Percentiles rank a stretch among this genome's conserved stretches.
Evolutionary conservation across 2,113 vertebrate genomes (phyloP).

Genomic region (Lampris megalopsis): DNA sequence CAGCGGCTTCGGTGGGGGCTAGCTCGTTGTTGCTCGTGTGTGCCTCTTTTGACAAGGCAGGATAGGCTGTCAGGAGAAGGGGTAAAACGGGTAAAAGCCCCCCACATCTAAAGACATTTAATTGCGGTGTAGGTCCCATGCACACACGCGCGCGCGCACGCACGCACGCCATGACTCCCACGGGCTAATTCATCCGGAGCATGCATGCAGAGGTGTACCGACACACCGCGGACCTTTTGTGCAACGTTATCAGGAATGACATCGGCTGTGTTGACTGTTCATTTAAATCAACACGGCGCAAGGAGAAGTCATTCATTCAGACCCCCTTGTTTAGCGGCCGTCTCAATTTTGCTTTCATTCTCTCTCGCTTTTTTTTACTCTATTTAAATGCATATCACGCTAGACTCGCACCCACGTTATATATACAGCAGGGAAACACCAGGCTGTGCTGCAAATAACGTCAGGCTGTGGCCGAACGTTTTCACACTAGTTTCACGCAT

Average conservation of each 20-base stretch:
- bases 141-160: too few relatives aligned
- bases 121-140: too few relatives aligned
- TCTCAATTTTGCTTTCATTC: constrained; percentile 26
- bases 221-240: background rate
- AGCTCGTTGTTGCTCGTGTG: constrained; percentile 49
- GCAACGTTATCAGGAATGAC: constrained; percentile 11
- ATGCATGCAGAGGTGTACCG: constrained; percentile 26
- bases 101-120: background rate
- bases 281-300: constrained; percentile 39
- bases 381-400: constrained; percentile 40
- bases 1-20: constrained; percentile 26
- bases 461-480: too few relatives aligned
- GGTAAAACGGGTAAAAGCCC: constrained; percentile 16
- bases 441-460: too few relatives aligned
- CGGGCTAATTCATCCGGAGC: constrained; percentile 23
- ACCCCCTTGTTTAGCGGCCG: constrained; percentile 30
- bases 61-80: constrained; percentile 61
- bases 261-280: background rate
- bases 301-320: constrained; percentile 23
- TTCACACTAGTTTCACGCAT: too few relatives aligned
- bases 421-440: too few relatives aligned
- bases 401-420: constrained; percentile 10
- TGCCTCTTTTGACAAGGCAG: constrained; percentile 64
- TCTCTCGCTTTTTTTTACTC: constrained; percentile 13
- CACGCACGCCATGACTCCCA: too few relatives aligned